Percentiles rank a stretch among this genome's conserved stretches.
Conservation (phyloP, 2,113 vertebrate species). For the Poeciliopsis turrubarensis region DNA sequence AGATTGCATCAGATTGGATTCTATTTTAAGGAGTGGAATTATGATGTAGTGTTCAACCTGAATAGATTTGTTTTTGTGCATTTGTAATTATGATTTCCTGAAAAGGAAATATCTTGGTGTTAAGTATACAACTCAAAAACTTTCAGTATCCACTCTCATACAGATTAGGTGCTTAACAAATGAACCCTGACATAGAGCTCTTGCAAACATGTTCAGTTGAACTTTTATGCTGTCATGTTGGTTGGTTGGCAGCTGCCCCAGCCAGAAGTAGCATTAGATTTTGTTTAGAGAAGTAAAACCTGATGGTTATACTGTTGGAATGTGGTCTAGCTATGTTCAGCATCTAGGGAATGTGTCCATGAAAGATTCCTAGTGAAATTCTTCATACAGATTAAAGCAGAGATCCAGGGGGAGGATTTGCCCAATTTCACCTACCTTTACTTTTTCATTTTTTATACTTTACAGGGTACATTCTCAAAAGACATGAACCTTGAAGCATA, state of each 20-base stretch:
- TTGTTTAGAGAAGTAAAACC: neutral
- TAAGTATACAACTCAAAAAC: neutral
- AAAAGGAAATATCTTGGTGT: neutral
- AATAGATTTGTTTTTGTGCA: slow-evolving; percentile 23
- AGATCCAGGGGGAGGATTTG: too few relatives aligned
- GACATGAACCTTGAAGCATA: too few relatives aligned
- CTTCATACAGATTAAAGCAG: too few relatives aligned
- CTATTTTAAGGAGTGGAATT: slow-evolving; percentile 43
- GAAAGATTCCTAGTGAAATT: too few relatives aligned
- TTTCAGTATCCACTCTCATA: neutral
- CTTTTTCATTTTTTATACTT: too few relatives aligned
- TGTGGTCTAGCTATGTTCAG: neutral
- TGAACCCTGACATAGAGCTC: neutral
- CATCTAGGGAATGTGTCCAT: too few relatives aligned
- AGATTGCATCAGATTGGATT: slow-evolving; percentile 60
- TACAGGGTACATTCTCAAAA: too few relatives aligned
- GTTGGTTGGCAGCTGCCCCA: neutral
- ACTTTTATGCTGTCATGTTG: neutral
- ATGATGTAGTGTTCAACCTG: slow-evolving; percentile 27
- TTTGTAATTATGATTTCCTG: neutral
- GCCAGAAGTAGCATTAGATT: too few relatives aligned
- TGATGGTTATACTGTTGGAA: neutral
- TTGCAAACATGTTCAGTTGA: neutral
- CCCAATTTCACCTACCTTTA: too few relatives aligned
- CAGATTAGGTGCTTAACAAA: neutral